Conservation (phyloP, 2,797 vertebrate genomes). For the Melanotaenia nigrans region DNA sequence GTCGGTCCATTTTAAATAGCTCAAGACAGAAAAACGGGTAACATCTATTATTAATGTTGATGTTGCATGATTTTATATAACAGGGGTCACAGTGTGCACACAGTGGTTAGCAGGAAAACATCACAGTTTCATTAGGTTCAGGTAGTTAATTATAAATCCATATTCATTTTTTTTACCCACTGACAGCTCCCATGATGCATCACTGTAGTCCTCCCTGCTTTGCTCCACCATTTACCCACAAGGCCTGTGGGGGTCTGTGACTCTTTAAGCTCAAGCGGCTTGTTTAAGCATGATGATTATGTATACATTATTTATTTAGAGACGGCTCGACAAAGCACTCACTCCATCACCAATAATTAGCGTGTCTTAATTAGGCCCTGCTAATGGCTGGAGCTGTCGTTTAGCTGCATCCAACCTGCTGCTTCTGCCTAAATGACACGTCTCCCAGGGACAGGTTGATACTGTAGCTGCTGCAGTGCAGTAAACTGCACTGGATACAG, state of each 20-base stretch:
- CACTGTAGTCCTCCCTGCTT: constrained; percentile 45
- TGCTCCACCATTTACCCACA: constrained; percentile 58
- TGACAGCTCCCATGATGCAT: constrained; percentile 75
- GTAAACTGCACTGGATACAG: constrained; percentile 24
- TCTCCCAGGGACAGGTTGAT: constrained; percentile 60
- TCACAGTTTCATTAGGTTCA: constrained; percentile 45
- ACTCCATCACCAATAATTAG: constrained; percentile 85
- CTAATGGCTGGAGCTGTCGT: constrained; percentile 75
- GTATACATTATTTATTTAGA: constrained; percentile 79
- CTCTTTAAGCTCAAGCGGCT: constrained; percentile 75
- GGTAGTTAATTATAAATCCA: constrained; percentile 73
- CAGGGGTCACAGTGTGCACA: constrained; percentile 15
- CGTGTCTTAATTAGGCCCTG: constrained; percentile 80
- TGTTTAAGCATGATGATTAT: constrained; percentile 78
- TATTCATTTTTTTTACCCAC: constrained; percentile 53
- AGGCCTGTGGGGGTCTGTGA: constrained; percentile 54
- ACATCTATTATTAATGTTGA: constrained; percentile 11
- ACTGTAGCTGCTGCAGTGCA: constrained; percentile 46
- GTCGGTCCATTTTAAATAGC: not conserved
- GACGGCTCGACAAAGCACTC: constrained; percentile 63
- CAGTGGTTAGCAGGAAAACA: constrained; percentile 26
- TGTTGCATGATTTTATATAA: constrained; percentile 25
- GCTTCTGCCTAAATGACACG: constrained; percentile 71
- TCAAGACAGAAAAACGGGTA: not conserved
- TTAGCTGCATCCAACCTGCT: constrained; percentile 73